Base-by-base conservation (phyloP, 2,797 vertebrate species). In the Liparis tanakae region DNA sequence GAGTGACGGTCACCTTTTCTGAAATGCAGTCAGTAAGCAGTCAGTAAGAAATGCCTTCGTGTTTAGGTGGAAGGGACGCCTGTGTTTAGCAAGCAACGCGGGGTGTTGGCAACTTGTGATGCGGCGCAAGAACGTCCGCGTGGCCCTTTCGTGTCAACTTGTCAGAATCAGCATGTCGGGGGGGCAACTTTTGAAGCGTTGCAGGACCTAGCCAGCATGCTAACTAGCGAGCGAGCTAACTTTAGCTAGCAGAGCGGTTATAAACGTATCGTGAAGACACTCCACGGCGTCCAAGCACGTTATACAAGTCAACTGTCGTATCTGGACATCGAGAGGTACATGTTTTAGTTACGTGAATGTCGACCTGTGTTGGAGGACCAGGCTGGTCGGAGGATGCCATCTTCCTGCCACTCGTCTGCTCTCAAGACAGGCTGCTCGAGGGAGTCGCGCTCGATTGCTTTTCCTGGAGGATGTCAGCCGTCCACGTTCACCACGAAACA, bases 361-460 rank as follows among this genome's bases (percentile, higher is more conserved):
- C 77, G 78, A 98, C 97, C 97, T 97, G 96, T 88, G 90, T 87
- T 85, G 94, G 93, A 88, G 91, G 93, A 70, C 96, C 96, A 84
- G 94, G 86, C 90, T 95, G 95, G 58, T 97, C 96, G 80, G 96
- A 95, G 85, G 97, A 96, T 89, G 96, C 96, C 98, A 98, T 99
- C 91, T 97, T 97, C 76, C 62, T 71, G 73, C 88, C 85, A 63
- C 74, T 74, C 41, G 48, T 48, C 59, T 43, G 37, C 70, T 88
- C 86, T 12, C 30, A 66, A 71, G 44, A 14, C 33, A 64, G 71
- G 51, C 86, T 83, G 79, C 89, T 86, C 88, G 85, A 87, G 0
- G 18, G 56, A 12, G 41, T 89, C 72, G 53, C 48, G 36, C 51
- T 93, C 89, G 86, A 93, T 88, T 94, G 79, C 46, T 89, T 81